Evolutionary conservation across 2,888 invertebrate genomes (phyloP).

Genomic region (Rhaphigaster nebulosa): DNA sequence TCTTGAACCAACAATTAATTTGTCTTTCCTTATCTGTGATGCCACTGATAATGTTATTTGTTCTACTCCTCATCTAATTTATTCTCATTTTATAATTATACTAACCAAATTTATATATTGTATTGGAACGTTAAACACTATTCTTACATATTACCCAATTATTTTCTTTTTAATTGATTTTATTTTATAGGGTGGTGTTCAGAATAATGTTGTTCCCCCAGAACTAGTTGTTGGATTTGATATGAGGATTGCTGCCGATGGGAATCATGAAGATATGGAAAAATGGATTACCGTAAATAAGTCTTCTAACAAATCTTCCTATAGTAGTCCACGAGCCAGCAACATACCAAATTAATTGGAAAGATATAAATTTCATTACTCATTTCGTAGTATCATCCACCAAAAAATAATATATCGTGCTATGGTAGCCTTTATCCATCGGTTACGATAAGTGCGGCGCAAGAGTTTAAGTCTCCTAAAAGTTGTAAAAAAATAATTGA

Average conservation of each 20-base stretch:
- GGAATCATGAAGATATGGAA: constrained; percentile 76
- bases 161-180: neutral
- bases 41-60: neutral
- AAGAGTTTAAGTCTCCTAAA: too few species aligned
- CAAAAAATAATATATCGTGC: too few species aligned
- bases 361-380: too few species aligned
- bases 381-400: too few species aligned
- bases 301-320: neutral
- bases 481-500: too few species aligned
- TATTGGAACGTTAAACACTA: neutral
- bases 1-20: too few species aligned
- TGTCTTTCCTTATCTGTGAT: too few species aligned
- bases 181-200: constrained; percentile 82
- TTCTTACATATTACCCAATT: neutral
- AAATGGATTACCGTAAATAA: constrained; percentile 71
- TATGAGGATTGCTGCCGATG: constrained; percentile 78
- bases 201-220: constrained; percentile 91
- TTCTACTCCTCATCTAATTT: neutral
- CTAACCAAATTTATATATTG: neutral
- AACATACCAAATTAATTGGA: too few species aligned
- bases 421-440: too few species aligned
- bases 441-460: too few species aligned
- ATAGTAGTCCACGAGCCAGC: too few species aligned
- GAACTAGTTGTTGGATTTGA: constrained; percentile 83
- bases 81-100: neutral